Conservation (phyloP, 2,113 vertebrate genomes). For the Pimephales promelas region DNA sequence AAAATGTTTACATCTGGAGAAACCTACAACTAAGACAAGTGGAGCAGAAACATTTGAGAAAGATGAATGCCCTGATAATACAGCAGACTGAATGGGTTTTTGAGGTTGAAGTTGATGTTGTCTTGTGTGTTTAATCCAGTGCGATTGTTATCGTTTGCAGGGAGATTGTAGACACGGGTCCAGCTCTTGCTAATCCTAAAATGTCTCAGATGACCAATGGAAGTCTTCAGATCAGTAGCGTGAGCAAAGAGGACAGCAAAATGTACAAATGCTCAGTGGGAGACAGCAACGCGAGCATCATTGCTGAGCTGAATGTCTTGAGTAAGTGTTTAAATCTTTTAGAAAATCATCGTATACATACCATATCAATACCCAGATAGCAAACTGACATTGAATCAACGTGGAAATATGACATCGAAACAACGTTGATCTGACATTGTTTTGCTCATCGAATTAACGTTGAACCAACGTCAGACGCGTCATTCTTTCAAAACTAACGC, state of each 20-base stretch:
- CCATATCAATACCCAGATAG: no score
- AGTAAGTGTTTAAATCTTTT: conserved; percentile 68
- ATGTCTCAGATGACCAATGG: conserved; percentile 77
- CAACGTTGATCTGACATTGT: no score
- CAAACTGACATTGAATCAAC: no score
- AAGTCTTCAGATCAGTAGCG: conserved; percentile 72
- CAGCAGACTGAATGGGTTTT: neutral
- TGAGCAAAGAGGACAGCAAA: conserved; percentile 69
- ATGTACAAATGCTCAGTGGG: conserved; percentile 77
- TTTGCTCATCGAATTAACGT: no score
- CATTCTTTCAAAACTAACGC: no score
- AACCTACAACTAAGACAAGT: no score
- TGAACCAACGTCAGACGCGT: no score
- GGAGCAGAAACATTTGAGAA: neutral
- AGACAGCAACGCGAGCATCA: conserved; percentile 74
- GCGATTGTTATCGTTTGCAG: conserved; percentile 59
- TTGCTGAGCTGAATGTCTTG: conserved; percentile 77
- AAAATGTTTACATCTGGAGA: no score
- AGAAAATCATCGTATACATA: no score
- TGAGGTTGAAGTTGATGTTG: neutral
- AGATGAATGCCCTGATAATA: neutral
- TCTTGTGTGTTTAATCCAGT: neutral
- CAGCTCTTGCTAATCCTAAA: conserved; percentile 71
- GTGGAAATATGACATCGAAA: no score
- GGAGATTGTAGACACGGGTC: conserved; percentile 61